Evolutionary conservation across 2,888 invertebrate species (phyloP), one percentile per base, ranked within the genome.

Genomic region (Furcula furcula): DNA sequence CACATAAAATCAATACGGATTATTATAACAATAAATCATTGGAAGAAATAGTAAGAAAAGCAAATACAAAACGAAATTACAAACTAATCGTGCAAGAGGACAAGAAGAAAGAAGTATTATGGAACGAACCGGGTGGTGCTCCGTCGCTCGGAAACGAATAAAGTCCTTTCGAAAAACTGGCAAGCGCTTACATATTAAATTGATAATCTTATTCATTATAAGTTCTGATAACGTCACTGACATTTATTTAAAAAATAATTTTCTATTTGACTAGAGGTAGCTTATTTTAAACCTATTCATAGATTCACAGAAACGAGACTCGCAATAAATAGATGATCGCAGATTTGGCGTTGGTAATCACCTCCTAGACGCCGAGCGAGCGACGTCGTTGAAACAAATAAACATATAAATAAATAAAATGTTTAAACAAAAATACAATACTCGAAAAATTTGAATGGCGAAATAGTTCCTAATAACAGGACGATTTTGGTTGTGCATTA

Each of bases 211-310:
- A 86, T 58, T 65, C 51, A 74, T 80, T 79, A 77, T 75, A 74
- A 83, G 86, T 77, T 83, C 86, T 60, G 87, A 76, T 83, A 71
- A 78, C 80, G 62, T 66, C 85, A 87, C 87, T 81, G 79, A 84
- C 86, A 87, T 87, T 87, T 87, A 57, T 65, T 68, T 68, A 65
- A 65, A 76, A 66, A 71, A 69, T 60, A 52, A 46, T 54, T 57
- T 60, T 61, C 61, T 65, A 61, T 61, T 76, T 83, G 85, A 84
- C 83, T 80, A 76, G 77, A 80, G 55, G 64, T 68, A 65, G 62
- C 63, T 69, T 69, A 69, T 60, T 52, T 58, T 53, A 55, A 51
- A 62, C 51, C 49, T 55, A 55, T 40, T 49, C 46, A 47, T 52
- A 53, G 50, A 55, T 54, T 56, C 52, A 49, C 36, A 44, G 42